Conservation (phyloP, 2,888 invertebrate species). For the Mayetiola destructor region DNA sequence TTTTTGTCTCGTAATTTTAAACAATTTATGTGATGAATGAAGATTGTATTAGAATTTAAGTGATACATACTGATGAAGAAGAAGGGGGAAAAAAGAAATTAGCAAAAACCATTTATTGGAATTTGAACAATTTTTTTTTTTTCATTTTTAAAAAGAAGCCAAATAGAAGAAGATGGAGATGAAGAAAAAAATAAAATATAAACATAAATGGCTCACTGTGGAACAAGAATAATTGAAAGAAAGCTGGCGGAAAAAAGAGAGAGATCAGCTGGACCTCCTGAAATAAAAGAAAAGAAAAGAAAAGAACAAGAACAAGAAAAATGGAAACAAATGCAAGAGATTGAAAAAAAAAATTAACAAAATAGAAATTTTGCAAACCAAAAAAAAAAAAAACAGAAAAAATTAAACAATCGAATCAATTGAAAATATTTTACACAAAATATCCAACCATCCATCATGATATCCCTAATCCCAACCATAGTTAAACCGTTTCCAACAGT, state of each 20-base stretch:
- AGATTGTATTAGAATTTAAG: too few relatives aligned
- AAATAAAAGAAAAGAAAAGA: conserved; percentile 8
- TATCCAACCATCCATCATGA: neutral
- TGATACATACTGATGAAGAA: too few relatives aligned
- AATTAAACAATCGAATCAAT: neutral
- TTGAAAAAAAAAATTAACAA: neutral
- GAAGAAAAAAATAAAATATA: neutral
- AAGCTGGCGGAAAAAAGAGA: neutral
- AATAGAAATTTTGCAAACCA: conserved; percentile 4
- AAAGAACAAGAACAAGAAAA: conserved; percentile 2
- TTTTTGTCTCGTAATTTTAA: too few relatives aligned
- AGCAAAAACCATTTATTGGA: neutral
- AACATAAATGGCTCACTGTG: too few relatives aligned
- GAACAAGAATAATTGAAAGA: too few relatives aligned
- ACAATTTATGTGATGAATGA: too few relatives aligned
- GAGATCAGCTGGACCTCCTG: too few relatives aligned
- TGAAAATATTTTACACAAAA: neutral
- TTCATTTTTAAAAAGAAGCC: conserved; percentile 10
- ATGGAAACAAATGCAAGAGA: neutral
- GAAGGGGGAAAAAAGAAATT: neutral
- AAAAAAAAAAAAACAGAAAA: neutral
- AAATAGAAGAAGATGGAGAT: conserved; percentile 1
- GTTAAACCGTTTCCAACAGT: conserved; percentile 3
- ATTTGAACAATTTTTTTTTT: neutral
- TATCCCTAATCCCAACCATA: neutral